Base-by-base conservation (phyloP, 2,797 vertebrate genomes). In the Serranus cabrilla region DNA sequence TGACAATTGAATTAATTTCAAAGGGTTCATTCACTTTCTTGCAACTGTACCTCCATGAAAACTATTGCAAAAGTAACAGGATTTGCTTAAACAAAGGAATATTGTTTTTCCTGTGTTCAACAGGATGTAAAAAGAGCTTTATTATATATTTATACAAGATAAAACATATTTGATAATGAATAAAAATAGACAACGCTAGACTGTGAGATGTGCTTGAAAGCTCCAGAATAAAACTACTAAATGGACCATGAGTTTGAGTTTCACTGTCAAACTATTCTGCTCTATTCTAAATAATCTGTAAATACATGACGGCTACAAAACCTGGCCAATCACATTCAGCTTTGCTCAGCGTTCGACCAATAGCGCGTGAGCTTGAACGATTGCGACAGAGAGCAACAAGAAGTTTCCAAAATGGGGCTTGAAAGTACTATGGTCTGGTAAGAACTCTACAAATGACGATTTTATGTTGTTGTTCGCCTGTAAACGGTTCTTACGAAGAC, bases 381-480 rank as follows among this genome's bases (percentile, higher is more conserved):
- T 42, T 60, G 74, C 74, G 64, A 76, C 59, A 87, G 78, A 84
- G 54, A 81, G 86, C 71, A 88, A 89, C 82, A 92, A 92, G 84
- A 95, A 89, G 84, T 94, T 95, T 95, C 90, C 96, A 97, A 96
- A 93, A 98, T 98, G 98, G 97, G 92, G 93, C 96, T 99, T 66
- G 98, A 98, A 93, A 98, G 97, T 95, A 98, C 97, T 87, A 98
- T 98, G 97, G 97, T 98, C 86, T 98, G 98, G 97, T 99, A 96
- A 98, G 97, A 49, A 83, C 74, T 76, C 64, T 55, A 76, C 49
- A 69, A 86, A 85, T 55, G 0, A 1, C 1, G 14, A 64, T 78
- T 55, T 1, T 23, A 13, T 62, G 1, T 40, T 2, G 2, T 60
- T 70, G 1, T 68, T n/a, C 2, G 11, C 17, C 13, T 3, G 2